Evolutionary conservation across 2,888 invertebrate species (phyloP), one percentile per base, ranked within the genome.

Genomic region (Chouioia cunea): DNA sequence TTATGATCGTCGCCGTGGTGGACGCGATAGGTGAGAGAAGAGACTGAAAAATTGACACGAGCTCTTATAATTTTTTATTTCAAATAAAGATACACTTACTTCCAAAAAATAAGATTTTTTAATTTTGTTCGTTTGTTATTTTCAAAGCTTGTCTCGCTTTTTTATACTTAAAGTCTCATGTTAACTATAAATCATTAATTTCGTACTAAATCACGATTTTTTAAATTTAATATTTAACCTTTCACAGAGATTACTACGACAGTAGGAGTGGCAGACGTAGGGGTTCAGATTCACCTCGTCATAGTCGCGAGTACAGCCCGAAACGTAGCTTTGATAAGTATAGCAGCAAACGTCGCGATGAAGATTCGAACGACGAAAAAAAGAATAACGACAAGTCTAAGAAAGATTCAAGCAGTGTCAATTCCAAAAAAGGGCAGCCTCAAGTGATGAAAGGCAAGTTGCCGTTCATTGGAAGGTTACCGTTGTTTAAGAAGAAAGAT

Each of bases 401-500:
- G 73, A 59, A 36, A 15, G 59, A 47, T 18, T 22, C 15, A n/a
- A 65, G 43, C 27, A 65, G 47, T 15, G 23, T 20, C 10, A 36
- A 36, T 12, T 36, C 36, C 4, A 36, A 46, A 6, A 60, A 60
- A 27, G 52, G 43, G 36, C 66, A 18, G 15, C 59, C 65, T 12
- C 59, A 18, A 18, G 56, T 54, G 2, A 47, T 57, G 16, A 90
- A 91, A 74, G 92, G 91, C 73, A 94, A 93, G 82, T 87, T 94
- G 81, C 94, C 94, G 0, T 94, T 95, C 78, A 95, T 95, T 75
- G 95, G 95, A 75, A 90, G 94, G 83, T 92, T 95, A 91, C 95
- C 95, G 0, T 89, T 95, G 14, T 93, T 93, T 80, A 93, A 92
- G 79, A 88, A 87, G 81, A 77, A 89, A 86, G 75, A 87, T 77